Conservation (phyloP, 1,140 invertebrate species). For the Penaeus vannamei region DNA sequence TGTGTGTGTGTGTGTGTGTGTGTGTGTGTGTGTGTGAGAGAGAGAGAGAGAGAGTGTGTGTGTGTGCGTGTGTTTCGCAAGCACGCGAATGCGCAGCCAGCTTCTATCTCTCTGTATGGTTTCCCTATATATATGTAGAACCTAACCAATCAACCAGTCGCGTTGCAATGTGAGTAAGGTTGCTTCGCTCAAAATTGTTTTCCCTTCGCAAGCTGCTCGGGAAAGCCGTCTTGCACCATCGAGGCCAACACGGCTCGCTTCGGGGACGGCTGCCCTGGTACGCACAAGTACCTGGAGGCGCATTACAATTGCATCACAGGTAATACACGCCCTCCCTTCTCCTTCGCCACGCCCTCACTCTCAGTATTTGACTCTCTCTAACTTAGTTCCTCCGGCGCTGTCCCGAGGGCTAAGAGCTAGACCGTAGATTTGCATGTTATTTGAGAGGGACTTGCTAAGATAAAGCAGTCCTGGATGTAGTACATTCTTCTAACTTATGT, state of each 20-base stretch:
- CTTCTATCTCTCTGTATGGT: too few species aligned
- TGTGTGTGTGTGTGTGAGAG: neutral
- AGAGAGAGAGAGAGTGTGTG: too few species aligned
- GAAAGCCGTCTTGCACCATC: constrained; percentile 81
- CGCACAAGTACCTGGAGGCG: constrained; percentile 94
- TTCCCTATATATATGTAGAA: too few species aligned
- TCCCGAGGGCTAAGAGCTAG: too few species aligned
- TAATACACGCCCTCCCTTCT: constrained; percentile 44
- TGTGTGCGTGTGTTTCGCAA: too few species aligned
- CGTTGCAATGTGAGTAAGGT: neutral
- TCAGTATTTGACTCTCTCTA: neutral
- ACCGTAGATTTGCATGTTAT: too few species aligned
- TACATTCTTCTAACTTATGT: too few species aligned
- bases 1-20: neutral
- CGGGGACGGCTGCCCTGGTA: constrained; percentile 93
- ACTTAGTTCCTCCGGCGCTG: too few species aligned
- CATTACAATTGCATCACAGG: constrained; percentile 85
- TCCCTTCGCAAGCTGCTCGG: constrained; percentile 66
- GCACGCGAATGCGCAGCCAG: too few species aligned
- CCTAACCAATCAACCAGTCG: too few species aligned
- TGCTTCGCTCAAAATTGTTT: constrained; percentile 17
- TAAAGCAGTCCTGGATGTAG: too few species aligned
- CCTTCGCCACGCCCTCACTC: neutral
- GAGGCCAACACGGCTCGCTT: constrained; percentile 88
- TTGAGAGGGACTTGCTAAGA: too few species aligned